These are phyloP conservation scores for Octonoba sinensis DNA, from an alignment of 2,888 invertebrate genomes.

Conservation along the genomic window DNA sequence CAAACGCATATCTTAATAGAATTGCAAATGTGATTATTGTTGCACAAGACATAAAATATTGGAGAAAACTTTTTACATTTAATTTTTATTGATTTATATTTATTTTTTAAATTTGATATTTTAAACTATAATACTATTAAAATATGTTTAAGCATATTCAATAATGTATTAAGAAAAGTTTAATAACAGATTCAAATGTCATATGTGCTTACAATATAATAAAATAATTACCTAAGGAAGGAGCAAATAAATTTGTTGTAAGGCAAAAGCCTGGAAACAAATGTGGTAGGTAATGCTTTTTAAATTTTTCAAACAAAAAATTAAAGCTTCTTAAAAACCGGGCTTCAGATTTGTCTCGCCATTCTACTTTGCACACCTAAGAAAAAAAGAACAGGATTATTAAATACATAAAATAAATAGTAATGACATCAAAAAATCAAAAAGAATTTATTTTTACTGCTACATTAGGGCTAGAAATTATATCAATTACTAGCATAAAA, in stretches of 20 bases:
- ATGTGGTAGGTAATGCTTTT: conserved; percentile 87
- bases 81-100: too few relatives aligned
- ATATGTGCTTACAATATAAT: too few relatives aligned
- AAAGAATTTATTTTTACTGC: too few relatives aligned
- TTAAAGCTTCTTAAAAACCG: conserved; percentile 88
- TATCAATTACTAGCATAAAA: not conserved
- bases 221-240: conserved; percentile 79
- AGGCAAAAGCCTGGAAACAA: conserved; percentile 89
- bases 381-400: conserved; percentile 52
- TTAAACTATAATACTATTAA: not conserved
- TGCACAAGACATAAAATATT: too few relatives aligned
- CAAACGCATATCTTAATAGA: too few relatives aligned
- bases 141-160: not conserved
- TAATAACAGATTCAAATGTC: too few relatives aligned
- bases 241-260: conserved; percentile 85
- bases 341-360: conserved; percentile 83
- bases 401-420: too few relatives aligned
- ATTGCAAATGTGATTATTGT: too few relatives aligned
- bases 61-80: too few relatives aligned
- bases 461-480: not conserved
- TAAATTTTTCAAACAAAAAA: conserved; percentile 92
- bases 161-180: not conserved
- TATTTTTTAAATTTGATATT: too few relatives aligned
- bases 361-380: conserved; percentile 85
- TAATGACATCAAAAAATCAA: too few relatives aligned